A percentile compares a stretch with the other conserved stretches of the same genome.
Conservation (phyloP, 37 sponge, comb jelly and placozoan genomes). For the Agelas oroides region DNA sequence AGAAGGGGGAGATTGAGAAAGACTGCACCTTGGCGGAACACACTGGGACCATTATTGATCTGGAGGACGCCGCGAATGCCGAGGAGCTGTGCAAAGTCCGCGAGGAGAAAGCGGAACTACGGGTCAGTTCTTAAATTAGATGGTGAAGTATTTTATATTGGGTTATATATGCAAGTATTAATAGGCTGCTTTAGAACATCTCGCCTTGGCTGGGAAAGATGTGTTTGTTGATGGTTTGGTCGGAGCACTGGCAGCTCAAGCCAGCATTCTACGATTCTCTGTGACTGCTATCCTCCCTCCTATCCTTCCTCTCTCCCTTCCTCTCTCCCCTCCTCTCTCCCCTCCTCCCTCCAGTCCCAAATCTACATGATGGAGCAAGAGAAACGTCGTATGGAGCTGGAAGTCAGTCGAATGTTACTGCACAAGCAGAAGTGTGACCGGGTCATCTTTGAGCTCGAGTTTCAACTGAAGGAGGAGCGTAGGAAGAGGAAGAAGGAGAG, state of each 20-base stretch:
- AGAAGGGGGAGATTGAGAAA: slow-evolving; percentile 12
- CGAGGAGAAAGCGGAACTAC: slow-evolving; percentile 87
- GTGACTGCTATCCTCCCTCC: not conserved
- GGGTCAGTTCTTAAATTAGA: slow-evolving; percentile 38
- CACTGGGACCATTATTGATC: slow-evolving; percentile 38
- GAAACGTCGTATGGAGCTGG: slow-evolving; percentile 75
- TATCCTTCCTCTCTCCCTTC: not conserved
- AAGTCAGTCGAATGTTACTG: slow-evolving; percentile 58
- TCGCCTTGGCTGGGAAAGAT: too few species aligned
- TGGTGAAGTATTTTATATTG: not conserved
- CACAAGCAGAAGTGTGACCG: slow-evolving; percentile 44
- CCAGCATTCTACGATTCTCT: too few species aligned
- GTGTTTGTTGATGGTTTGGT: not conserved
- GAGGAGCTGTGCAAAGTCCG: slow-evolving; percentile 81
- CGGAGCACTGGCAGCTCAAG: too few species aligned
- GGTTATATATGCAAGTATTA: not conserved
- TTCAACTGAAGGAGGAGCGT: slow-evolving; percentile 45
- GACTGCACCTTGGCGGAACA: slow-evolving; percentile 20
- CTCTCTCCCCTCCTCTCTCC: slow-evolving; percentile 10
- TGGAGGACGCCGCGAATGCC: slow-evolving; percentile 73
- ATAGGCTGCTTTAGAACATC: too few species aligned
- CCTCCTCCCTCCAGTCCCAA: slow-evolving; percentile 62
- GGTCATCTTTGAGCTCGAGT: slow-evolving; percentile 28
- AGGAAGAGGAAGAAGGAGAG: slow-evolving; percentile 37
- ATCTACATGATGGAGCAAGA: slow-evolving; percentile 93